phyloP scores from a whole-genome alignment of 64 coral and sea anemone species.

The Acropora tenuis region DNA sequence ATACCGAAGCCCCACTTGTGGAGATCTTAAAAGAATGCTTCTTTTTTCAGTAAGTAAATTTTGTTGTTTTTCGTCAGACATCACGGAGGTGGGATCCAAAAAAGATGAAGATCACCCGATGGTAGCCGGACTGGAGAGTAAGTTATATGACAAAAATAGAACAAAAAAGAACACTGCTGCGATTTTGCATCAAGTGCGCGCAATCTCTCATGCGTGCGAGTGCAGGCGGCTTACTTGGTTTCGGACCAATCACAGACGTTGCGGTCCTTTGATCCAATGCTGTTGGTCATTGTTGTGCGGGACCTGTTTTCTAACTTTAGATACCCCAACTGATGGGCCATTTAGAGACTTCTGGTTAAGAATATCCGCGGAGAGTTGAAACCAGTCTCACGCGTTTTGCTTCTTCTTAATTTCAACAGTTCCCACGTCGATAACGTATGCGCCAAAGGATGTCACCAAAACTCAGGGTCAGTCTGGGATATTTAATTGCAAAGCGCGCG shows the following conservation, averaged over 20 bases:
- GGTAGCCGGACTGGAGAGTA: constrained; percentile 19
- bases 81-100: constrained; percentile 20
- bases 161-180: no score
- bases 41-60: neutral
- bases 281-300: no score
- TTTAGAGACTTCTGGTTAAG: neutral
- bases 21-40: neutral
- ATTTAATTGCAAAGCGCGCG: constrained; percentile 91
- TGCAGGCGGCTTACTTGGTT: no score
- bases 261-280: no score
- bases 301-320: no score
- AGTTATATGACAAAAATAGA: neutral
- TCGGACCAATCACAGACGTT: no score
- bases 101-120: constrained; percentile 1
- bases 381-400: neutral
- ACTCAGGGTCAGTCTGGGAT: constrained; percentile 76
- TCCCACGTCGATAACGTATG: constrained; percentile 77
- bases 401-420: constrained; percentile 41
- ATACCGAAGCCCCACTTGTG: no score
- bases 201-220: no score
- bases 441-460: constrained; percentile 62
- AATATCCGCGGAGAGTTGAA: neutral
- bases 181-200: no score
- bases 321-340: no score
- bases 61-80: neutral